Evolutionary conservation across 2,888 invertebrate genomes (phyloP).

Genomic region (Synanthedon vespiformis): DNA sequence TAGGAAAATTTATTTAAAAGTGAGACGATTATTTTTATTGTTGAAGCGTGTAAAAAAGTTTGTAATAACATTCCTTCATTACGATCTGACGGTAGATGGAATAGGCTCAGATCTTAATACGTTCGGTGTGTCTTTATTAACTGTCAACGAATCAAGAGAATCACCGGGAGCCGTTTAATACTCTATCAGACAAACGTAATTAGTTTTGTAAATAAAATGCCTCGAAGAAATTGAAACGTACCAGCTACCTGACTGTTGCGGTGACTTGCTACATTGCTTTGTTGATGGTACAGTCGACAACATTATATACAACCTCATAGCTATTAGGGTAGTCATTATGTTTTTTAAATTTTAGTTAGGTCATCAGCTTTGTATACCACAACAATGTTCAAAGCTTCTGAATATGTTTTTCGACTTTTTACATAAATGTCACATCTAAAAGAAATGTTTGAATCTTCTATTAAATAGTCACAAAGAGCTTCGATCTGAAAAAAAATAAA

Average conservation of each 20-base stretch:
- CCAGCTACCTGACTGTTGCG: conserved; percentile 54
- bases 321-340: no score
- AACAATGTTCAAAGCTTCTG: no score
- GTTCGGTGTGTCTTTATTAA: conserved; percentile 67
- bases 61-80: conserved; percentile 40
- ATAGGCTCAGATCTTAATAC: conserved; percentile 45
- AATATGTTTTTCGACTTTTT: no score
- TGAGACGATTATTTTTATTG: neutral
- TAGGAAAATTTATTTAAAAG: neutral
- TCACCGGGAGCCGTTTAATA: conserved; percentile 59
- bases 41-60: neutral
- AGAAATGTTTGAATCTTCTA: no score
- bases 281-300: conserved; percentile 31
- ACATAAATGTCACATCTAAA: no score
- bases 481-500: no score
- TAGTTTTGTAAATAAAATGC: conserved; percentile 71
- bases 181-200: conserved; percentile 67
- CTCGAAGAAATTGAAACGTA: conserved; percentile 67
- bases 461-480: no score
- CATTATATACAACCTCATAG: neutral
- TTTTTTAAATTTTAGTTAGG: no score
- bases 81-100: conserved; percentile 43
- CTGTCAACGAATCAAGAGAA: conserved; percentile 61
- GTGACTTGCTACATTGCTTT: conserved; percentile 57
- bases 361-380: no score